Evolutionary conservation across 2,888 invertebrate species (phyloP).

Genomic region (Luperina nickerlii): DNA sequence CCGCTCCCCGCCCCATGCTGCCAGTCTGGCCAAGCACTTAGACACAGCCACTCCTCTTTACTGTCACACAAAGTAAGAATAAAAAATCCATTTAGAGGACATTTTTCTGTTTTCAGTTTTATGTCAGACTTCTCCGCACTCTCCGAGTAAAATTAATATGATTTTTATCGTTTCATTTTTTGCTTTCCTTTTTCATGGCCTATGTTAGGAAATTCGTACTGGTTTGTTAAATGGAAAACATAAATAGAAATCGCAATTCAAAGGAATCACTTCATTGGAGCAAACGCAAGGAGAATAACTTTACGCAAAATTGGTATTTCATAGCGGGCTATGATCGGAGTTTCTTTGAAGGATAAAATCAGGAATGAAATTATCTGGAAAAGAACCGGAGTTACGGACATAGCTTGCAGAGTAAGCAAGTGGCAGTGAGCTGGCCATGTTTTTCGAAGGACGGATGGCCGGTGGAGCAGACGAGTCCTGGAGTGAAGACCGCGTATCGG

Average conservation of each 20-base stretch:
- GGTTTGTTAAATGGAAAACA: neutral
- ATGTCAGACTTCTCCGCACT: neutral
- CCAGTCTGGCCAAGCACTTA: too few relatives aligned
- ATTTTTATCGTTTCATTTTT: neutral
- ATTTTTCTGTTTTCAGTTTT: conserved; percentile 29
- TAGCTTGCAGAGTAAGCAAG: neutral
- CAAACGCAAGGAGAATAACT: neutral
- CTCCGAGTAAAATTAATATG: conserved; percentile 12
- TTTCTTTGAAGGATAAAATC: neutral
- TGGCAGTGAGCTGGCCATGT: neutral
- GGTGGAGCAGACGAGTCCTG: neutral
- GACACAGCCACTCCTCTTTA: conserved; percentile 48
- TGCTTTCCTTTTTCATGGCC: neutral
- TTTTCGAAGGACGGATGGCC: neutral
- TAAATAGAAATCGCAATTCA: neutral
- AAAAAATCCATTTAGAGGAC: conserved; percentile 37
- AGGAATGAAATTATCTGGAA: neutral
- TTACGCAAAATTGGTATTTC: neutral
- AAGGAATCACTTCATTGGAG: neutral
- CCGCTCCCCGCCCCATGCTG: too few relatives aligned
- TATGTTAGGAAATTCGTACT: neutral
- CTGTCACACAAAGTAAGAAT: conserved; percentile 25
- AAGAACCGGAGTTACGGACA: neutral
- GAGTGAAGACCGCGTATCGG: too few relatives aligned
- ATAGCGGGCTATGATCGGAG: neutral